Evolutionary conservation across 2,113 vertebrate species (phyloP), one percentile per base, ranked within the genome.

Genomic region (Anarhynchus alexandrinus): DNA sequence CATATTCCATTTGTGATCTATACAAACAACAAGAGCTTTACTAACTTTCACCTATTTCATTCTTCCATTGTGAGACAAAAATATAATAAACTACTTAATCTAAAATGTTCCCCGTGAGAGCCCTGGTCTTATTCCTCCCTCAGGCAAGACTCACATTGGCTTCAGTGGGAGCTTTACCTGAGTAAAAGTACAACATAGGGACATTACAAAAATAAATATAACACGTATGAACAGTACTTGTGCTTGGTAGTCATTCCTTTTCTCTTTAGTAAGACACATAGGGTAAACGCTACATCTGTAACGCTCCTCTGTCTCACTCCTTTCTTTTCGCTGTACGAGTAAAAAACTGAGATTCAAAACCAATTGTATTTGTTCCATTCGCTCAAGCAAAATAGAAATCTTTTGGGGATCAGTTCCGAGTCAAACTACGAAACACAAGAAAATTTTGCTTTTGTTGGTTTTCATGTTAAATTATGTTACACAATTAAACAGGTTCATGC

Each of bases 11-110:
- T 96, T 87, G 61, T 58, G 64, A 78, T 85, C 82, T 51, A 82
- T 87, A 91, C 19, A 32, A 86, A 95, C 62, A 86, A 27, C 47
- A 55, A 86, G 89, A 93, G 73, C 86, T 96, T 97, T 82, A 90
- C 66, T 86, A 90, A 93, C 58, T 88, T 81, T 61, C 57, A 77
- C 59, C 82, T 90, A n/a, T 85, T 93, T 73, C 61, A 69, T 93
- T 78, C 83, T 96, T 95, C 55, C 88, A 88, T 81, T 77, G 81
- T 95, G 83, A 88, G 66, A 93, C 70, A 93, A 79, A 94, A 62
- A 90, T 82, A n/a, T 20, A 36, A 45, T 47, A 65, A 88, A 62
- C 54, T n/a, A 51, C 64, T 96, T 94, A 77, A 95, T 86, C 52
- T 47, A 62, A 96, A 49, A 86, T 55, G 58, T 84, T 51, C 52